Evolutionary conservation across 2,888 invertebrate species (phyloP), one percentile per base, ranked within the genome.

Genomic region (Agriopis aurantiaria): DNA sequence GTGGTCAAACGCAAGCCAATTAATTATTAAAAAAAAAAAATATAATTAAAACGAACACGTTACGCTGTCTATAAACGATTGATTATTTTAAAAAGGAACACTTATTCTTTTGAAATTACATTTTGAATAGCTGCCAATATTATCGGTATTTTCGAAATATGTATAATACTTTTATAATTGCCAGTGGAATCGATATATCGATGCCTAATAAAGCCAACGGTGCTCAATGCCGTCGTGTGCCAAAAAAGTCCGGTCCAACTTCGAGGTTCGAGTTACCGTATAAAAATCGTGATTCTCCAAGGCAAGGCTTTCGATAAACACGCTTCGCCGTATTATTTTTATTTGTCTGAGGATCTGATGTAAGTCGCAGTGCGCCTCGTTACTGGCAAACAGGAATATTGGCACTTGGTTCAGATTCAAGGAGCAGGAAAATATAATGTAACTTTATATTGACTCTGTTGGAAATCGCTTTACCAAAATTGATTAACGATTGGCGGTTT

Each of bases 291-390:
- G 83, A 81, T 83, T 82, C 78, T 84, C 80, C 85, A 86, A 86
- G 85, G 83, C 85, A 76, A 85, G 82, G 83, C 82, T 83, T 83
- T 85, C 83, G 82, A 83, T 85, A 85, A 87, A 90, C 88, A 87
- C 84, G 85, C 87, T 85, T 83, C 72, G 77, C 75, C 72, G 77
- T 75, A 78, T 79, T 82, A 83, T 79, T 82, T 84, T 84, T 85
- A 84, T 87, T 83, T 81, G 78, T 77, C 73, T 77, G 75, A 76
- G 69, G 61, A 72, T 68, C 73, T 75, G 76, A 80, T 82, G 81
- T 78, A 82, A 78, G 73, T 74, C 75, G 81, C 74, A 72, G 64
- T 78, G 76, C 73, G 70, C 77, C 79, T 82, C 80, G 84, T 81
- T 81, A 81, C 74, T 61, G 55, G 66, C 73, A 70, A 75, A 78